These are phyloP conservation scores for Halocynthia aurantium DNA, from an alignment of 23 tunicate genomes.

Conservation along the genomic window DNA sequence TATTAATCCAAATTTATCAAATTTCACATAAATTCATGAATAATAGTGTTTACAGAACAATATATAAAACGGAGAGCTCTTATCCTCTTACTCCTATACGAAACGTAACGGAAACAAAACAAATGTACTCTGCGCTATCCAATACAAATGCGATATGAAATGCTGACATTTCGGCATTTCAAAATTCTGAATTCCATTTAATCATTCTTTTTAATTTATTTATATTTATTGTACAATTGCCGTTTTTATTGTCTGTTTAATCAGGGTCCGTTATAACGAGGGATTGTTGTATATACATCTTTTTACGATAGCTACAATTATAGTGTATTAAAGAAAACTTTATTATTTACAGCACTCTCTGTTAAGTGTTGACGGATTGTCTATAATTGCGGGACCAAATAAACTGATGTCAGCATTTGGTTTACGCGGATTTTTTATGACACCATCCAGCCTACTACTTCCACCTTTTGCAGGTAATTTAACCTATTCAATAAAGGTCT, in stretches of 20 bases:
- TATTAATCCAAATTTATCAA: too few relatives aligned
- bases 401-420: slow-evolving; percentile 11
- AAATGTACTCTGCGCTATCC: too few relatives aligned
- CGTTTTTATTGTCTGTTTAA: background rate
- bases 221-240: too few relatives aligned
- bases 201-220: too few relatives aligned
- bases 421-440: background rate
- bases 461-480: slow-evolving; percentile 7
- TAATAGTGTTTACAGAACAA: too few relatives aligned
- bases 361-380: background rate
- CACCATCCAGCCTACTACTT: background rate
- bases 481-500: background rate
- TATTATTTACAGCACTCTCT: background rate
- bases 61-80: too few relatives aligned
- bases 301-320: background rate
- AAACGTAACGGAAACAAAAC: too few relatives aligned
- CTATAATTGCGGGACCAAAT: background rate
- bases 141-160: too few relatives aligned
- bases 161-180: too few relatives aligned
- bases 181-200: too few relatives aligned
- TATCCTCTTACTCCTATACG: too few relatives aligned
- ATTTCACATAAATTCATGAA: too few relatives aligned
- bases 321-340: background rate
- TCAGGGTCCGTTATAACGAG: background rate
- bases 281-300: background rate